Evolutionary conservation across 2,888 invertebrate species (phyloP).

Genomic region (Teleogryllus oceanicus): DNA sequence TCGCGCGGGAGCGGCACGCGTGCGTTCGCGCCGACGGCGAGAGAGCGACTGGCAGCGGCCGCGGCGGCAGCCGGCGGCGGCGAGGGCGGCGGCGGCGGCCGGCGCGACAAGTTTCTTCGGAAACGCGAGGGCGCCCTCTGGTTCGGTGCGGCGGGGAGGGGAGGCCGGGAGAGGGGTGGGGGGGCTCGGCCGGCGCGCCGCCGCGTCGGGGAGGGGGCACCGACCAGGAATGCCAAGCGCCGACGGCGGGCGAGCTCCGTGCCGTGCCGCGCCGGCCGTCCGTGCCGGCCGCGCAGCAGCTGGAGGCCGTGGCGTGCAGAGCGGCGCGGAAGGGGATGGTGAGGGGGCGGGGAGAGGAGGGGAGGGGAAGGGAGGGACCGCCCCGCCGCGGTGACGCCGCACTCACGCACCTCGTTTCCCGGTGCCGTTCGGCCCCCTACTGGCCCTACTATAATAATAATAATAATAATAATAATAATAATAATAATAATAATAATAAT

Average conservation of each 20-base stretch:
- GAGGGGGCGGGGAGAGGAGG: not conserved
- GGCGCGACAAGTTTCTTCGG: constrained; percentile 19
- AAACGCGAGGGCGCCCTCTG: not conserved
- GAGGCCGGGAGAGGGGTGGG: not conserved
- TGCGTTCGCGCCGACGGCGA: not conserved
- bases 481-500: too few relatives aligned
- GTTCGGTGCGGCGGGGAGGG: not conserved
- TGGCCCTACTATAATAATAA: too few relatives aligned
- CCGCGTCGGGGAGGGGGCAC: constrained; percentile 5
- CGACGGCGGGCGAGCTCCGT: not conserved
- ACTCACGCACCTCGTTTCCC: too few relatives aligned
- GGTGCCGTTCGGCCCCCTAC: too few relatives aligned
- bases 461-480: too few relatives aligned
- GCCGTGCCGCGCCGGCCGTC: not conserved
- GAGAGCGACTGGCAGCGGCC: not conserved
- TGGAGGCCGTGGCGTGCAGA: not conserved
- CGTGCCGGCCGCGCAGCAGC: not conserved
- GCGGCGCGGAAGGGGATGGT: not conserved
- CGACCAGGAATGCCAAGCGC: constrained; percentile 18
- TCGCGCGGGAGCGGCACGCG: not conserved
- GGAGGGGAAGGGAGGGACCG: not conserved
- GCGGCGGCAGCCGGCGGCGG: not conserved
- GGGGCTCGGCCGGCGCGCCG: not conserved
- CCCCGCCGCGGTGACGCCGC: too few relatives aligned
- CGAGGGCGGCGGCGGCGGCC: constrained; percentile 18